phyloP scores from a whole-genome alignment of 2,888 invertebrate genomes.

The Myopa tessellatipennis region DNA sequence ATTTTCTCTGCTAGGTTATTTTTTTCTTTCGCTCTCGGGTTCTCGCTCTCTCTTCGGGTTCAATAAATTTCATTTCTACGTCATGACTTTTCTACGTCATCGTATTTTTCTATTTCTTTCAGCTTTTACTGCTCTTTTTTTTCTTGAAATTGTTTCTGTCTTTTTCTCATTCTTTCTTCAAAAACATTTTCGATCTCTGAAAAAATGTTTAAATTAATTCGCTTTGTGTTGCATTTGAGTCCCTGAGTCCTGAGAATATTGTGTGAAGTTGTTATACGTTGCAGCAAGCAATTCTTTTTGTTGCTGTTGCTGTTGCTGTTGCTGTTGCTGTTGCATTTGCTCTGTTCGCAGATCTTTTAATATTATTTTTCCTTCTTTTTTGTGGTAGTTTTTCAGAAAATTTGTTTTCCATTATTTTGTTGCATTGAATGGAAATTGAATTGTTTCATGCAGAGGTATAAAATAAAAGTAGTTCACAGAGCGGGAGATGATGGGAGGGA shows the following conservation, averaged over 20 bases:
- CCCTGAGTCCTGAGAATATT: not conserved
- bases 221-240: conserved; percentile 25
- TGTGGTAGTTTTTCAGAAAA: conserved; percentile 12
- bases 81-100: conserved; percentile 20
- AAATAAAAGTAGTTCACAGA: conserved; percentile 2
- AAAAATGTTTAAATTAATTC: conserved; percentile 29
- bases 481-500: not conserved
- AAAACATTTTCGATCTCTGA: not conserved
- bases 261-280: conserved; percentile 8
- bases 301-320: not conserved
- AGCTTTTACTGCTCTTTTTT: not conserved
- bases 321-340: not conserved
- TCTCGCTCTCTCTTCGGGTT: not conserved
- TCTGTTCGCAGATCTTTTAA: conserved; percentile 12
- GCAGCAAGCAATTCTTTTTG: not conserved
- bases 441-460: conserved; percentile 20
- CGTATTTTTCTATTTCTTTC: not conserved
- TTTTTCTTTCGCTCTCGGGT: not conserved
- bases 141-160: not conserved
- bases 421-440: conserved; percentile 35
- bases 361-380: not conserved
- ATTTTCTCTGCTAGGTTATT: not conserved
- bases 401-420: conserved; percentile 34
- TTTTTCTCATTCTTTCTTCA: not conserved
- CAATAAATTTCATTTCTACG: conserved; percentile 34